Conservation (phyloP, 2,888 invertebrate species). For the Ecliptopera silaceata region DNA sequence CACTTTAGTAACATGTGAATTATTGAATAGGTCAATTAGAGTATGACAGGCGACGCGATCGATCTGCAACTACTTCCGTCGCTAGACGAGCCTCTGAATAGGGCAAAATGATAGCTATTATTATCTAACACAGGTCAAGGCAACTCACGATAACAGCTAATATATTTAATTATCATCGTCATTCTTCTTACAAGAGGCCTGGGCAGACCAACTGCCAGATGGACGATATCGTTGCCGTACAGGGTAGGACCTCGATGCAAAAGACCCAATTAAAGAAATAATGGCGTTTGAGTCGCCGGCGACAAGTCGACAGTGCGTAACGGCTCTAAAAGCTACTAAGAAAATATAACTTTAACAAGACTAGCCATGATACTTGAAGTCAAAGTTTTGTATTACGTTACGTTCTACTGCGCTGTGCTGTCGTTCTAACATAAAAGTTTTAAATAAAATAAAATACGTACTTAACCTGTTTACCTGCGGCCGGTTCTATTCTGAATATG, state of each 20-base stretch:
- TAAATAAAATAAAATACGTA: slow-evolving; percentile 3
- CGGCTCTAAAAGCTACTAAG: neutral
- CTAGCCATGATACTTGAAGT: slow-evolving; percentile 30
- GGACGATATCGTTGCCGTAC: too few species aligned
- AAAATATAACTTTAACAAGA: slow-evolving; percentile 3
- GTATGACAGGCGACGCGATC: slow-evolving; percentile 22
- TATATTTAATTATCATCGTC: too few species aligned
- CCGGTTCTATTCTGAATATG: neutral
- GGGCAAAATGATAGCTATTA: neutral
- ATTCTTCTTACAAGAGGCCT: too few species aligned
- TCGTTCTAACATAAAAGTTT: slow-evolving; percentile 10
- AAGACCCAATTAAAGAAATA: too few species aligned
- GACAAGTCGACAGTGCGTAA: too few species aligned
- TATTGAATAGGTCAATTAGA: slow-evolving; percentile 30
- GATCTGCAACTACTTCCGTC: slow-evolving; percentile 34
- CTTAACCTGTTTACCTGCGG: slow-evolving; percentile 3
- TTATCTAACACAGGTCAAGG: neutral
- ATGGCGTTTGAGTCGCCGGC: too few species aligned
- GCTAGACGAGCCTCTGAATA: slow-evolving; percentile 16
- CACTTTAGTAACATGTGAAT: slow-evolving; percentile 18
- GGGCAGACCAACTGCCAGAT: too few species aligned
- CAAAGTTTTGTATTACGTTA: slow-evolving; percentile 42
- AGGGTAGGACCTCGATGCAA: too few species aligned
- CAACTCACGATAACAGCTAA: neutral
- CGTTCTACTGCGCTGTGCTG: slow-evolving; percentile 23